A percentile compares a stretch with the other conserved stretches of the same genome.
These are phyloP conservation scores for Aphelocoma californica DNA, from an alignment of 2,797 vertebrate species.

Conservation along the genomic window DNA sequence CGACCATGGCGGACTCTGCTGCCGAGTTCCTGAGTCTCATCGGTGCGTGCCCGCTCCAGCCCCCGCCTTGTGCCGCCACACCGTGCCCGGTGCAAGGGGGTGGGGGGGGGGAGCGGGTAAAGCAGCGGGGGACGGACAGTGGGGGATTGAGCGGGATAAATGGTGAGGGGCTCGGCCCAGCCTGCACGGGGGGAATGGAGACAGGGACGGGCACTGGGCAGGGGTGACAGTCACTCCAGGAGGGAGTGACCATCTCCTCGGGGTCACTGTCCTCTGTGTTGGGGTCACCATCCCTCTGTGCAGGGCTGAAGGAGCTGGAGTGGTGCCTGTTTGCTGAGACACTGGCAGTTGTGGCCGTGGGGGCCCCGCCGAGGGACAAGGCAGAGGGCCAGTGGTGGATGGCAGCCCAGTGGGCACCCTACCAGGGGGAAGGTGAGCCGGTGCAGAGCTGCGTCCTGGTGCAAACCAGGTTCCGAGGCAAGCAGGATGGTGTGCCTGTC, in stretches of 20 bases:
- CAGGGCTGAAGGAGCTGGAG: constrained; percentile 80
- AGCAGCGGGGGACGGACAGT: rapidly evolving
- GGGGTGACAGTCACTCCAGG: background rate
- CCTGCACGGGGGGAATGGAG: background rate
- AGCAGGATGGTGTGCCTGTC: constrained; percentile 74
- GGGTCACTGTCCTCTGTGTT: background rate
- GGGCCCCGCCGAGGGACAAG: background rate
- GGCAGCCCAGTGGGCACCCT: constrained; percentile 71
- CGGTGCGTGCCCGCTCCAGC: background rate
- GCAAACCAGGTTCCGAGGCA: constrained; percentile 76
- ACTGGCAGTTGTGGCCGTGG: constrained; percentile 76
- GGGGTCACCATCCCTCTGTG: background rate
- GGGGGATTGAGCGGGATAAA: background rate
- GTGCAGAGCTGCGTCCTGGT: constrained; percentile 78
- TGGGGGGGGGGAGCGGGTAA: no score
- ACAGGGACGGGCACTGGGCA: background rate
- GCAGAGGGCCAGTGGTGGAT: constrained; percentile 80
- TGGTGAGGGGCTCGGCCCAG: background rate
- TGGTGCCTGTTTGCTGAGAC: constrained; percentile 83
- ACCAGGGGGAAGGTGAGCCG: background rate
- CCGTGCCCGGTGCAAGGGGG: background rate
- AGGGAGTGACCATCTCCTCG: background rate
- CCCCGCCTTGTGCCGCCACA: background rate
- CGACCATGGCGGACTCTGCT: background rate
- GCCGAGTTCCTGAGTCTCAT: constrained; percentile 27